phyloP scores from a whole-genome alignment of 1,140 invertebrate species.

The Pararge aegeria region DNA sequence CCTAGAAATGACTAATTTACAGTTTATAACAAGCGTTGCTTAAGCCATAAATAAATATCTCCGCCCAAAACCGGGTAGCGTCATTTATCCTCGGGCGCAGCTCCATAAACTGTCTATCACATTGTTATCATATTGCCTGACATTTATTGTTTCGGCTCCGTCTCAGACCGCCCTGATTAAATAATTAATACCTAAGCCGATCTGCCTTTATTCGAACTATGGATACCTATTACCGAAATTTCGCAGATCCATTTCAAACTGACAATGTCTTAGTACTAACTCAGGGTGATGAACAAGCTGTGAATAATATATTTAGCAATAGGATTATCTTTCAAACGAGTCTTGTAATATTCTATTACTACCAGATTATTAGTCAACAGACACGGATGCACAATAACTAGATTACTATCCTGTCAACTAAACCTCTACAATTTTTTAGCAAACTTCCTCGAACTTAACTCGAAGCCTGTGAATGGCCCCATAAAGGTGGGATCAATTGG shows the following conservation, averaged over 20 bases:
- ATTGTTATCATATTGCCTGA: slow-evolving; percentile 58
- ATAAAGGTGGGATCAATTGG: too few species aligned
- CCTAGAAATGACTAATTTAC: not conserved
- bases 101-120: slow-evolving; percentile 60
- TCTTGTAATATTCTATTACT: not conserved
- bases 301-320: not conserved
- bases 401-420: too few species aligned
- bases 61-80: slow-evolving; percentile 28
- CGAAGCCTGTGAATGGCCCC: too few species aligned
- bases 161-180: slow-evolving; percentile 42
- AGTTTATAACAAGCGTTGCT: slow-evolving; percentile 14
- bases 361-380: too few species aligned
- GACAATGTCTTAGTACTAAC: slow-evolving; percentile 1
- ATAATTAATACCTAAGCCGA: slow-evolving; percentile 36
- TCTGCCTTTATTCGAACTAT: slow-evolving; percentile 10
- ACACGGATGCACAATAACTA: too few species aligned
- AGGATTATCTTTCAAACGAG: not conserved
- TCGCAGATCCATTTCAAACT: not conserved
- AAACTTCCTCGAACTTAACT: too few species aligned
- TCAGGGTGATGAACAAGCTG: not conserved
- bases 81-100: slow-evolving; percentile 50
- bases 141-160: slow-evolving; percentile 56
- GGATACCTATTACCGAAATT: slow-evolving; percentile 14
- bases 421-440: too few species aligned
- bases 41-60: slow-evolving; percentile 20